Evolutionary conservation across 2,888 invertebrate genomes (phyloP), one percentile per base, ranked within the genome.

Genomic region (Hipparchia sbordonii): DNA sequence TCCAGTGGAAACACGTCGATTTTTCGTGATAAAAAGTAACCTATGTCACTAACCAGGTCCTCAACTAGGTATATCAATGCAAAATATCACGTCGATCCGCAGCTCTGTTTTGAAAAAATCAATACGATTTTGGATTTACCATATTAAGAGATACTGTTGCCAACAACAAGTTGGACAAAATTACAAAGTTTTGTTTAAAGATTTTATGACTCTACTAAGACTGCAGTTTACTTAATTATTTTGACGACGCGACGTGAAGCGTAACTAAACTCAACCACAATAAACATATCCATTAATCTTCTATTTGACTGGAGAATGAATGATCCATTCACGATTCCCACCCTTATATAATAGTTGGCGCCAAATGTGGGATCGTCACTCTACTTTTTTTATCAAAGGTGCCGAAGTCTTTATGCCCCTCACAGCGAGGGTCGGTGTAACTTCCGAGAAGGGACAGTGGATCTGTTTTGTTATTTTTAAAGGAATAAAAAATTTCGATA

Each of bases 301-400:
- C 66, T 54, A 45, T 54, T 45, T 9, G 45, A 52, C 39, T 48
- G 12, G 52, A 45, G 5, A 65, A 71, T 80, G 77, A 81, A 82
- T 81, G 78, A 74, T 51, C 63, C 74, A 77, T 67, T 67, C 67
- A 56, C 51, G 23, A 23, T 79, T 81, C 75, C 81, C 79, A 79
- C 76, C 74, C 52, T 56, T 61, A 6, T 6, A 72, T 33, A 66
- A 72, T 73, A 5, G 67, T 80, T 79, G 81, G 81, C 81, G 83
- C 84, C 81, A 80, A 81, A 80, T 77, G 77, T 77, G 66, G 33
- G 61, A 56, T 60, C 67, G 39, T 66, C 75, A 33, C 51, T 13
- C 46, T 46, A 48, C 13, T 1, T 79, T 79, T 77, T 68, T 76
- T 78, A 72, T 77, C 73, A 81, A 81, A 80, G 79, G 73, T 71